phyloP scores from a whole-genome alignment of 2,113 vertebrate species.

The Eptatretus burgeri region DNA sequence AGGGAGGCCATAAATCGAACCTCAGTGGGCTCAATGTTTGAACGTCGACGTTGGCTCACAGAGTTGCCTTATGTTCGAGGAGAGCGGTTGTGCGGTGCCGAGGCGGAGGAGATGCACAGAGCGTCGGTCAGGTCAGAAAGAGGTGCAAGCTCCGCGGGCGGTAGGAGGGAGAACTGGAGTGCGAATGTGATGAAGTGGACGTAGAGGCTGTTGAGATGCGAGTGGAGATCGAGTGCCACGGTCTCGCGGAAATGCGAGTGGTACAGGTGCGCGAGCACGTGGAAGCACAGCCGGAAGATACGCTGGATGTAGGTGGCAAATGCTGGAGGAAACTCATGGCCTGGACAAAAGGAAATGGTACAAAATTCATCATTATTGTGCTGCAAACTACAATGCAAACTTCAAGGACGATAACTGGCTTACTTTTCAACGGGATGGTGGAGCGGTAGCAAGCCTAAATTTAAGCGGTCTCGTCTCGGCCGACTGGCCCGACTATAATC shows the following conservation, averaged over 20 bases:
- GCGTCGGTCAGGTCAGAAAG: conserved; percentile 25
- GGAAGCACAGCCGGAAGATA: conserved; percentile 28
- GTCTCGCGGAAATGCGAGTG: conserved; percentile 28
- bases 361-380: too few relatives aligned
- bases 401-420: too few relatives aligned
- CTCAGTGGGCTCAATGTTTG: too few relatives aligned
- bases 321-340: conserved; percentile 20
- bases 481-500: too few relatives aligned
- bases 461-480: too few relatives aligned
- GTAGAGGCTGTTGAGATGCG: conserved; percentile 35
- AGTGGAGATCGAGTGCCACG: conserved; percentile 22
- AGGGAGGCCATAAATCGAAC: too few relatives aligned
- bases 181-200: conserved; percentile 27
- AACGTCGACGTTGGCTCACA: too few relatives aligned
- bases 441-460: too few relatives aligned
- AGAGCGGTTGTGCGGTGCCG: too few relatives aligned
- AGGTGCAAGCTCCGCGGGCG: conserved; percentile 20
- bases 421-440: too few relatives aligned
- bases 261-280: conserved; percentile 32
- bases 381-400: too few relatives aligned
- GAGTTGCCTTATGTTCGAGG: too few relatives aligned
- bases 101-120: conserved; percentile 10
- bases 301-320: conserved; percentile 29
- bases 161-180: conserved; percentile 23
- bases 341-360: conserved; percentile 11